phyloP scores from a whole-genome alignment of 1,140 invertebrate genomes.

The Cecropterus lyciades region DNA sequence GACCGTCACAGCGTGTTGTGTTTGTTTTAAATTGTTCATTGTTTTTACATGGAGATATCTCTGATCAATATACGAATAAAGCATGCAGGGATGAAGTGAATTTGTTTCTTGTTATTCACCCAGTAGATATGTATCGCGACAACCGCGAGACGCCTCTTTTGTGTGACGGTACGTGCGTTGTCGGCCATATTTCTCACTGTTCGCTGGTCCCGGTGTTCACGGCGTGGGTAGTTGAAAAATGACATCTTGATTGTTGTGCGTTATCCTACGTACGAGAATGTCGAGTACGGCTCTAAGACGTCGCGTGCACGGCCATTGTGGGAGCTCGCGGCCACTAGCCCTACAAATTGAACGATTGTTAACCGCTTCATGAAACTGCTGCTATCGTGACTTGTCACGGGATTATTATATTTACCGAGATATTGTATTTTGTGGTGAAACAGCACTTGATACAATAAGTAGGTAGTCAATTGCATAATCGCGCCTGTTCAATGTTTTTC shows the following conservation, averaged over 20 bases:
- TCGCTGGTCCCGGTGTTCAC: constrained; percentile 61
- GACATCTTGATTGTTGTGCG: constrained; percentile 83
- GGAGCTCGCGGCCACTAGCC: constrained; percentile 54
- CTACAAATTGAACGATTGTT: constrained; percentile 84
- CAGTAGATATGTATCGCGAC: constrained; percentile 73
- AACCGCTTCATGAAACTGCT: constrained; percentile 67
- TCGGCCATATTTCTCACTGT: constrained; percentile 78
- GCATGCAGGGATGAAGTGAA: constrained; percentile 58
- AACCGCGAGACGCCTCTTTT: constrained; percentile 71
- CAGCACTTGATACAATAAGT: constrained; percentile 50
- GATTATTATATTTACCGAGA: constrained; percentile 72
- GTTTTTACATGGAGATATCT: constrained; percentile 33
- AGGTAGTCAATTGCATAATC: constrained; percentile 39
- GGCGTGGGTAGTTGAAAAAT: constrained; percentile 83
- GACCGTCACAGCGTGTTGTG: constrained; percentile 2
- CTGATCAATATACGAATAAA: constrained; percentile 41
- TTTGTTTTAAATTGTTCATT: constrained; percentile 29
- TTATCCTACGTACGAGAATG: constrained; percentile 80
- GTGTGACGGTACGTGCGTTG: constrained; percentile 71
- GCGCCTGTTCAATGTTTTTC: constrained; percentile 10
- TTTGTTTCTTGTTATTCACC: constrained; percentile 62
- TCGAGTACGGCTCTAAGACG: constrained; percentile 54
- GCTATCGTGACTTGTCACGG: constrained; percentile 75
- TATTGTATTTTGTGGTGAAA: constrained; percentile 61
- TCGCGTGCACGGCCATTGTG: constrained; percentile 75